Evolutionary conservation across 1,140 invertebrate genomes (phyloP).

Genomic region (Pogonomyrmex californicus): DNA sequence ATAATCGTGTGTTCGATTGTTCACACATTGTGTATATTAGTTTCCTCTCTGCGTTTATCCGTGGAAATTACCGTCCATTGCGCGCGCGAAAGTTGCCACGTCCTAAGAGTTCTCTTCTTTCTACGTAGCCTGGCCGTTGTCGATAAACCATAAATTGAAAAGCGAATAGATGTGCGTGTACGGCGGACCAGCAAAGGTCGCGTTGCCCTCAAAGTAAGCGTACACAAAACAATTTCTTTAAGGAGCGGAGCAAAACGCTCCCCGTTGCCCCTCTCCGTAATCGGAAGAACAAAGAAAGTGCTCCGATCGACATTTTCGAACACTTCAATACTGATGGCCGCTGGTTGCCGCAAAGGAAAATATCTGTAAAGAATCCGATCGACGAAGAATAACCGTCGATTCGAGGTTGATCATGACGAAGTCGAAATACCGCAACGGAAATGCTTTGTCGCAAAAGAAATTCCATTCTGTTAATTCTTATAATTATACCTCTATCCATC

Average conservation of each 20-base stretch:
- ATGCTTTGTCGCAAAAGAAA: neutral
- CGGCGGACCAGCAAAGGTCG: neutral
- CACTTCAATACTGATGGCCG: conserved; percentile 7
- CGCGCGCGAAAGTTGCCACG: conserved; percentile 39
- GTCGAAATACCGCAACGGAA: neutral
- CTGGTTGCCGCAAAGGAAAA: neutral
- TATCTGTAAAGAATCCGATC: conserved; percentile 9
- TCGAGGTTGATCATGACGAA: neutral
- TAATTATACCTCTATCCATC: neutral
- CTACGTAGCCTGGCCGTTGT: conserved; percentile 35
- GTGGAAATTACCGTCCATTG: conserved; percentile 32
- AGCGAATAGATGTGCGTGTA: conserved; percentile 36
- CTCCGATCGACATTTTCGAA: conserved; percentile 2
- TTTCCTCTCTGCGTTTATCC: conserved; percentile 44
- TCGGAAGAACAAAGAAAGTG: conserved; percentile 30
- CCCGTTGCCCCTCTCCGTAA: neutral
- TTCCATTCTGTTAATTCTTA: neutral
- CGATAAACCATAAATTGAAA: conserved; percentile 74
- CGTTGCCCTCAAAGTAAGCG: neutral
- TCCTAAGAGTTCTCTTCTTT: conserved; percentile 27
- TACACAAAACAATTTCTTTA: conserved; percentile 25
- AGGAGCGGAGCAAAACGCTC: neutral
- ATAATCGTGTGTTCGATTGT: conserved; percentile 33
- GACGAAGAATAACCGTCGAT: neutral
- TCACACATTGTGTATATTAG: neutral